phyloP scores from a whole-genome alignment of 2,797 vertebrate genomes.

The Percopsis omiscomaycus region DNA sequence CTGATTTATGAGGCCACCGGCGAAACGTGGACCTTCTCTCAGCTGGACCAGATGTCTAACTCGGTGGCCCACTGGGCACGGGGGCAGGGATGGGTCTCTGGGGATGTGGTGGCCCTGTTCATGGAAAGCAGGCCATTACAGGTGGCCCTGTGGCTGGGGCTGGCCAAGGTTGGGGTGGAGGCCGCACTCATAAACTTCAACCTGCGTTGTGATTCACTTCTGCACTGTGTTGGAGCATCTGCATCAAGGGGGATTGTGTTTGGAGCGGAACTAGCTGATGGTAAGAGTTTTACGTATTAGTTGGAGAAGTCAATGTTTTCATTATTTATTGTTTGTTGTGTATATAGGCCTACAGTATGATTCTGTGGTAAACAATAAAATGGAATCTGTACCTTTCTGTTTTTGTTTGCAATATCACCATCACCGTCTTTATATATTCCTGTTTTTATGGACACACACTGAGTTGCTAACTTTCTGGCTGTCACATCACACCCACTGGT shows the following conservation, averaged over 20 bases:
- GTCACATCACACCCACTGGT: conserved; percentile 1
- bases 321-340: neutral
- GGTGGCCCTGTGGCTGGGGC: conserved; percentile 89
- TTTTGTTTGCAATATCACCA: too few species aligned
- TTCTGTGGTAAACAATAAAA: neutral
- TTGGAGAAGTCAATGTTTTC: neutral
- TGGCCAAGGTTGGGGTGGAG: conserved; percentile 87
- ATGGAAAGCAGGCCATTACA: conserved; percentile 89
- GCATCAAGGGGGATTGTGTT: conserved; percentile 84
- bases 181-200: conserved; percentile 90
- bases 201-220: conserved; percentile 81
- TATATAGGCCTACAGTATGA: neutral
- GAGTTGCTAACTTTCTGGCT: neutral
- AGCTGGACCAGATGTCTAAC: conserved; percentile 83
- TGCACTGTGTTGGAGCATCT: conserved; percentile 83
- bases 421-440: neutral
- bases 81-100: conserved; percentile 77
- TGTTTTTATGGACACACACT: neutral
- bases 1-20: conserved; percentile 86
- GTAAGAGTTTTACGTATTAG: conserved; percentile 67
- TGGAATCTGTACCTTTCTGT: too few species aligned
- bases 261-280: conserved; percentile 84
- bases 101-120: conserved; percentile 88
- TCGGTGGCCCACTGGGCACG: conserved; percentile 81
- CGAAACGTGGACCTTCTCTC: conserved; percentile 83